Base-by-base conservation (phyloP, 2,888 invertebrate genomes). In the Chesias legatella region DNA sequence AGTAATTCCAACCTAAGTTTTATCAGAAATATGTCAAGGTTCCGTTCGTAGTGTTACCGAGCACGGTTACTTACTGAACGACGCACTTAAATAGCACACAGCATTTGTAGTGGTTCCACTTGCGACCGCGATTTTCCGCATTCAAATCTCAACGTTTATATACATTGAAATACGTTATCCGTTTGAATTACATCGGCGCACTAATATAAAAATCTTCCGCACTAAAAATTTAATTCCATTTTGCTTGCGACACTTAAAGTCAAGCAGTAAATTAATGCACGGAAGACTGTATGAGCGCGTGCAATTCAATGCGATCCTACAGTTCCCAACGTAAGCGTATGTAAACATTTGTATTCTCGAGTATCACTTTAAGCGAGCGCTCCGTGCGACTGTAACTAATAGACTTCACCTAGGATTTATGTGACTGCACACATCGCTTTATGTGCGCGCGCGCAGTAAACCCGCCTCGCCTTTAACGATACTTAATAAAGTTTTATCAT, bases 301-400 rank as follows among this genome's bases (percentile, higher is more conserved):
- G 62, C 60, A 62, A 68, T 73, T 67, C 63, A 67, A 72, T 72
- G 67, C 58, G 28, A 56, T 60, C 70, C 69, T 67, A 73, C 69
- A 62, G 69, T 68, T 72, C 55, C 47, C 55, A 66, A 62, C 62
- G 63, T 59, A 58, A 66, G 65, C 66, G 60, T 66, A 67, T 58
- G 63, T 66, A 66, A 64, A 60, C 65, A 58, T 59, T 59, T 48
- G 53, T 60, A 55, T 58, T 56, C 46, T 51, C 50, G 42, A 64
- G 66, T 65, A 67, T 68, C 65, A 60, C 58, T 70, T 67, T 60
- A 69, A 33, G 54, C 63, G 57, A 48, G 55, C 51, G 59, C 57
- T 56, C 57, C 52, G 66, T 72, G 70, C 71, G 61, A 91, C 92
- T 88, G 89, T 91, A 89, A 89, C 89, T 90, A 90, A 90, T 90